phyloP scores from a whole-genome alignment of 2,888 invertebrate species.

The Schrankia costaestrigalis region DNA sequence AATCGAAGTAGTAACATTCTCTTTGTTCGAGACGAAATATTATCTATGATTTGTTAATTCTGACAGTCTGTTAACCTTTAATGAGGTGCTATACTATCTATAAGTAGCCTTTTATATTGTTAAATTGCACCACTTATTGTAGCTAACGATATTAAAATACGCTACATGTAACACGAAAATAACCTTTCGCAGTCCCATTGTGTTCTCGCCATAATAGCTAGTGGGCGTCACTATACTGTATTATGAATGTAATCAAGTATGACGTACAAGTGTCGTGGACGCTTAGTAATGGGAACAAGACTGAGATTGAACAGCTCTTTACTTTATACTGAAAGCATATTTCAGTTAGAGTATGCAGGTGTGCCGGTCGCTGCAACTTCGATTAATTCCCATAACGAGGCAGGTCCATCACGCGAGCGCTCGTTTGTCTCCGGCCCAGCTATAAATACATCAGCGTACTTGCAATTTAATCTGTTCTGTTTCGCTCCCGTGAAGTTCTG shows the following conservation, averaged over 20 bases:
- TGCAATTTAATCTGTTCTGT: slow-evolving; percentile 78
- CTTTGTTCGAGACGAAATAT: no score
- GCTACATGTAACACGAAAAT: slow-evolving; percentile 17
- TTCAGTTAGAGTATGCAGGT: slow-evolving; percentile 72
- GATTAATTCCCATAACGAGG: slow-evolving; percentile 81
- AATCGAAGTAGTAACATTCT: no score
- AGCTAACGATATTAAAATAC: no score
- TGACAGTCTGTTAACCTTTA: no score
- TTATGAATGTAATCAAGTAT: no score
- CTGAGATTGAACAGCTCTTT: slow-evolving; percentile 36
- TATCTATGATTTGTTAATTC: no score
- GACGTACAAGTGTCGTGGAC: slow-evolving; percentile 12
- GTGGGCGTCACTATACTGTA: slow-evolving; percentile 19
- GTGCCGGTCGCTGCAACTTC: slow-evolving; percentile 70
- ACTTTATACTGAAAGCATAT: slow-evolving; percentile 47
- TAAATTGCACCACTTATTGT: no score
- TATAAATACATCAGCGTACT: slow-evolving; percentile 80
- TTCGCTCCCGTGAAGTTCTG: slow-evolving; percentile 56
- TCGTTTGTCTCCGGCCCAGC: slow-evolving; percentile 77
- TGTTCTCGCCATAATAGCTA: slow-evolving; percentile 17
- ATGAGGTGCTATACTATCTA: no score
- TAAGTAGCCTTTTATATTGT: no score
- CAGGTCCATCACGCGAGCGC: slow-evolving; percentile 76
- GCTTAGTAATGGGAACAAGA: slow-evolving; percentile 17
- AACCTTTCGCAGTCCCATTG: slow-evolving; percentile 23